Percentiles rank a stretch among this genome's conserved stretches.
Evolutionary conservation across 2,797 vertebrate genomes (phyloP).

Genomic region (Eutrigla gurnardus): DNA sequence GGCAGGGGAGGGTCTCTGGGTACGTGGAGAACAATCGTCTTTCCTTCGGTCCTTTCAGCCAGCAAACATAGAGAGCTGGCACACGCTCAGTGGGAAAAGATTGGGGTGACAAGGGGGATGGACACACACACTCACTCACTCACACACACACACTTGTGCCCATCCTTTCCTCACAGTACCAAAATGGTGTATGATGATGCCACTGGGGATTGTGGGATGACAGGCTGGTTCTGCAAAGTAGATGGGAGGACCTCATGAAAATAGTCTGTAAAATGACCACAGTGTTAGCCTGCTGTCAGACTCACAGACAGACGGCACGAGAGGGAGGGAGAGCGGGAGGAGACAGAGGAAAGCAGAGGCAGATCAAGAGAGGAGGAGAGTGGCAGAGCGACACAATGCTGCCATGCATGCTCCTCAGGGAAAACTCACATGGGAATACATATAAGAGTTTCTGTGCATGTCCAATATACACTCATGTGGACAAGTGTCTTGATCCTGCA

Average conservation of each 20-base stretch:
- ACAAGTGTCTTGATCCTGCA: conserved; percentile 45
- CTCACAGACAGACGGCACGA: conserved; percentile 38
- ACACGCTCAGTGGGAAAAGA: conserved; percentile 71
- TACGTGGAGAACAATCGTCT: conserved; percentile 77
- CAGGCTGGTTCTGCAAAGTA: conserved; percentile 67
- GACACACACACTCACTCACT: conserved; percentile 52
- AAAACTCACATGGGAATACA: conserved; percentile 40
- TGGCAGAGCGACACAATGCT: conserved; percentile 42
- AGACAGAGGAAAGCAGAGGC: conserved; percentile 24
- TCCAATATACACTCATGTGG: conserved; percentile 27
- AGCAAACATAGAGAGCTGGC: conserved; percentile 83
- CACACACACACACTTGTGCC: conserved; percentile 37
- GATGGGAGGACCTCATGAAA: conserved; percentile 70
- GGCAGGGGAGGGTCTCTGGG: conserved; percentile 81
- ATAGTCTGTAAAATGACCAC: conserved; percentile 69
- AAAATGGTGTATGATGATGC: conserved; percentile 68
- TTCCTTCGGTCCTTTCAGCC: conserved; percentile 78
- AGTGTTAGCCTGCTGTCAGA: conserved; percentile 66
- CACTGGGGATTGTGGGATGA: conserved; percentile 63
- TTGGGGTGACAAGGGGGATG: conserved; percentile 66
- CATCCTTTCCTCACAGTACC: conserved; percentile 54
- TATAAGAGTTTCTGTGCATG: conserved; percentile 21
- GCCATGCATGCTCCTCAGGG: conserved; percentile 44
- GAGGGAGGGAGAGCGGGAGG: conserved; percentile 14
- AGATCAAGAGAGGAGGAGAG: conserved; percentile 27